Base-by-base conservation (phyloP, 1,140 invertebrate genomes). In the Drosophila prosaltans region DNA sequence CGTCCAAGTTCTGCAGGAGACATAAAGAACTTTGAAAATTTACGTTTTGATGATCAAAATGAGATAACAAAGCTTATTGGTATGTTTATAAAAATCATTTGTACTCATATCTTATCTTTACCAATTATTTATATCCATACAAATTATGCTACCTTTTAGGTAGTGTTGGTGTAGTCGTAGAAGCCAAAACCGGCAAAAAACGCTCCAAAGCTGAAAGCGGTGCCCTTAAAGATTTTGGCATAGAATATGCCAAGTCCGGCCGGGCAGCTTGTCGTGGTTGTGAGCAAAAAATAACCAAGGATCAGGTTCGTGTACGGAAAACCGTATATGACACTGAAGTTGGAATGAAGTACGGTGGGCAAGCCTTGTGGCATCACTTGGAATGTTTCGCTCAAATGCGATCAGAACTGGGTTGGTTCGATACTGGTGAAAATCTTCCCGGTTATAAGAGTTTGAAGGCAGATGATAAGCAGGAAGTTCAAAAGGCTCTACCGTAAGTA, bases 241-340 rank as follows among this genome's bases (percentile, higher is more conserved):
- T 97, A 9, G 97, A 99, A 89, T 98, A 99, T 93, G 95, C 98
- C 0, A 98, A 98, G 92, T 97, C 97, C 5, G 95, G 94, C 65
- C 93, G 96, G 68, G 95, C 97, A 43, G 94, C 93, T 26, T 99
- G 98, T 84, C 94, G 94, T 78, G 96, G 95, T 0, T 99, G 98
- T 93, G 95, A 97, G 78, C 95, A 95, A 69, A 97, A 96, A 88
- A 99, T 99, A 84, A 93, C 95, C 26, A 98, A 98, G 94, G 95
- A 94, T 90, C 95, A 96, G 90, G 92, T 98, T 30, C 94, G 98
- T 48, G 94, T 99, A 69, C 95, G 96, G 6, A 98, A 98, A 92
- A 97, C 96, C 80, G 97, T 98, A 80, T 98, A 94, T 93, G 96
- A 98, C 62, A 96, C 95, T 72, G 96, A 97, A 76, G 93, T 96